phyloP scores from a whole-genome alignment of 1,140 invertebrate genomes.

The Drosophila kepulauana region DNA sequence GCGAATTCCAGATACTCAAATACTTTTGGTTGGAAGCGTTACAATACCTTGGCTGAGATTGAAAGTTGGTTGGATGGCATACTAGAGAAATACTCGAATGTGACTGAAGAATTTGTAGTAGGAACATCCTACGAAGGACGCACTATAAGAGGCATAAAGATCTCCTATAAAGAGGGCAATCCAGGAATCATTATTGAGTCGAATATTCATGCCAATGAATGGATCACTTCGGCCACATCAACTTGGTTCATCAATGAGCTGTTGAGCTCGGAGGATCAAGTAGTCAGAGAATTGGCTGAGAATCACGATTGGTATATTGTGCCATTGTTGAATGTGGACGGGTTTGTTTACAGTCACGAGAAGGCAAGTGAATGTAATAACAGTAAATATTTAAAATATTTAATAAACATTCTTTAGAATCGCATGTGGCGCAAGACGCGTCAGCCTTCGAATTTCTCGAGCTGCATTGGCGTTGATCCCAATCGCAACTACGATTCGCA shows the following conservation, averaged over 20 bases:
- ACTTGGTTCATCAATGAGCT: slow-evolving; percentile 86
- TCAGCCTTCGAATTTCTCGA: slow-evolving; percentile 55
- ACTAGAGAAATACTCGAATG: slow-evolving; percentile 63
- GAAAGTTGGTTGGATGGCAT: slow-evolving; percentile 85
- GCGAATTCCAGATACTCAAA: too few relatives aligned
- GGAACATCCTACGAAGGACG: neutral
- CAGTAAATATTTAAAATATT: neutral
- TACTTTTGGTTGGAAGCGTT: slow-evolving; percentile 83
- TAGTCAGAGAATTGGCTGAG: slow-evolving; percentile 79
- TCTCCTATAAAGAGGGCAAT: slow-evolving; percentile 86
- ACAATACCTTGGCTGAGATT: slow-evolving; percentile 84
- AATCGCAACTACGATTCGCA: slow-evolving; percentile 87
- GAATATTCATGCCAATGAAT: slow-evolving; percentile 86
- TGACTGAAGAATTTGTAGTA: slow-evolving; percentile 45
- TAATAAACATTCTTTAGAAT: slow-evolving; percentile 62
- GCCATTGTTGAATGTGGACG: slow-evolving; percentile 91
- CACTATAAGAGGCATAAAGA: neutral
- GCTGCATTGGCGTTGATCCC: slow-evolving; percentile 88
- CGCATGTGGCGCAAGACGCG: slow-evolving; percentile 86
- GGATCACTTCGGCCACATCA: slow-evolving; percentile 87
- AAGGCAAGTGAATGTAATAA: slow-evolving; percentile 14
- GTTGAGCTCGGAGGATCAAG: slow-evolving; percentile 69
- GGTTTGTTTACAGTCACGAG: slow-evolving; percentile 88
- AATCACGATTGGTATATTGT: slow-evolving; percentile 89
- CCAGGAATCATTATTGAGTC: slow-evolving; percentile 86